phyloP scores from a whole-genome alignment of 2,888 invertebrate genomes.

The Maniola hyperantus region DNA sequence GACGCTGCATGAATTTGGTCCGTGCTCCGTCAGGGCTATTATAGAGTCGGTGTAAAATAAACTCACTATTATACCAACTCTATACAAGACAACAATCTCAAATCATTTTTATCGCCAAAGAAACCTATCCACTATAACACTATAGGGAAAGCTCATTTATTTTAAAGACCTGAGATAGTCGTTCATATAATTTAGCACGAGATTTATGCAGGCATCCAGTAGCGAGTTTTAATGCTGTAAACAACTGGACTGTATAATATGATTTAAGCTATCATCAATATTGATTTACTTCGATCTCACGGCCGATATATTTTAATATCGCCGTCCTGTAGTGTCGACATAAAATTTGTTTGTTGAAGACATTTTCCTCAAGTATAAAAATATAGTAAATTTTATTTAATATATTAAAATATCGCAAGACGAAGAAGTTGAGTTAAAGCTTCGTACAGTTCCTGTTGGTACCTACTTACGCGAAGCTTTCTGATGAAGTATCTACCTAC shows the following conservation, averaged over 20 bases:
- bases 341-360: not conserved
- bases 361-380: not conserved
- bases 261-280: conserved; percentile 66
- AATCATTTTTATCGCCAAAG: not conserved
- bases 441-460: too few species aligned
- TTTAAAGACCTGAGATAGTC: not conserved
- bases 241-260: conserved; percentile 46
- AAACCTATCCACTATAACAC: not conserved
- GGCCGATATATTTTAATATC: conserved; percentile 75
- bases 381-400: not conserved
- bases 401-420: too few species aligned
- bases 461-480: too few species aligned
- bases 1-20: too few species aligned
- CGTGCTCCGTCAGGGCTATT: too few species aligned
- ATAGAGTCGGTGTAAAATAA: not conserved
- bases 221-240: conserved; percentile 45
- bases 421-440: too few species aligned
- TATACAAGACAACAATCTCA: not conserved
- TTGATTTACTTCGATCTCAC: conserved; percentile 73
- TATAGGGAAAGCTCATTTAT: not conserved
- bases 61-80: not conserved
- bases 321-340: conserved; percentile 45
- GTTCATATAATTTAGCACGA: conserved; percentile 26
- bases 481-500: too few species aligned
- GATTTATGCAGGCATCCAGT: conserved; percentile 48